Evolutionary conservation across 2,797 vertebrate species (phyloP).

Genomic region (Enoplosus armatus): DNA sequence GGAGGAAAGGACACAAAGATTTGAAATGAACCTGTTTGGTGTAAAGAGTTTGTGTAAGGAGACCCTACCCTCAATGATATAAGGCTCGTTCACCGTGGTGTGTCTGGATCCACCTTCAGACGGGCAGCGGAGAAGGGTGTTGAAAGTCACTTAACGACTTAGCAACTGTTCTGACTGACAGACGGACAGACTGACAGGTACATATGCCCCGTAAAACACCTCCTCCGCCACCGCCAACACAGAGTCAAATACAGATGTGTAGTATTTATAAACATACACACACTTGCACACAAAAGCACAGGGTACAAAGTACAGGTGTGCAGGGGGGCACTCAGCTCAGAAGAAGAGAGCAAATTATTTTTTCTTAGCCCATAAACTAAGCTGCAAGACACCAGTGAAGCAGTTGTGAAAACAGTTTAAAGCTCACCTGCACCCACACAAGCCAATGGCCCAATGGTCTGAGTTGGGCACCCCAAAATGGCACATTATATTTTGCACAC

Average conservation of each 20-base stretch:
- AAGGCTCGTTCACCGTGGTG: slow-evolving; percentile 65
- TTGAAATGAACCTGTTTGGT: slow-evolving; percentile 40
- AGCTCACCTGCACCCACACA: slow-evolving; percentile 26
- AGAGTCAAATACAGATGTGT: slow-evolving; percentile 45
- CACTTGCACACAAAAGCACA: slow-evolving; percentile 27
- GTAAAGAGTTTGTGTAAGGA: slow-evolving; percentile 43
- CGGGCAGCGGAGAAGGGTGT: slow-evolving; percentile 69
- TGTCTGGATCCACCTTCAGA: slow-evolving; percentile 74
- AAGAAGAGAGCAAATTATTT: slow-evolving; percentile 19
- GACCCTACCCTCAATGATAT: slow-evolving; percentile 84
- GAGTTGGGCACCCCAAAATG: slow-evolving; percentile 11
- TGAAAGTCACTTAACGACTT: slow-evolving; percentile 76
- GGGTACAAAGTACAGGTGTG: slow-evolving; percentile 24
- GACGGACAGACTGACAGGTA: slow-evolving; percentile 69
- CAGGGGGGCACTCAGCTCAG: neutral
- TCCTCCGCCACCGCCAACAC: slow-evolving; percentile 68
- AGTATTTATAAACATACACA: slow-evolving; percentile 25
- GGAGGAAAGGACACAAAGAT: slow-evolving; percentile 26
- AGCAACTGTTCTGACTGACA: slow-evolving; percentile 65
- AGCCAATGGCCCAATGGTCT: slow-evolving; percentile 1
- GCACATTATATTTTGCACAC: slow-evolving; percentile 30
- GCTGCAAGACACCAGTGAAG: slow-evolving; percentile 42
- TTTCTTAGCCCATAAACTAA: slow-evolving; percentile 21
- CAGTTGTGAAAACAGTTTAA: slow-evolving; percentile 25
- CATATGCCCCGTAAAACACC: slow-evolving; percentile 57